These are phyloP conservation scores for Cremastinae sp. DNA, from an alignment of 2,888 invertebrate species.

Conservation along the genomic window DNA sequence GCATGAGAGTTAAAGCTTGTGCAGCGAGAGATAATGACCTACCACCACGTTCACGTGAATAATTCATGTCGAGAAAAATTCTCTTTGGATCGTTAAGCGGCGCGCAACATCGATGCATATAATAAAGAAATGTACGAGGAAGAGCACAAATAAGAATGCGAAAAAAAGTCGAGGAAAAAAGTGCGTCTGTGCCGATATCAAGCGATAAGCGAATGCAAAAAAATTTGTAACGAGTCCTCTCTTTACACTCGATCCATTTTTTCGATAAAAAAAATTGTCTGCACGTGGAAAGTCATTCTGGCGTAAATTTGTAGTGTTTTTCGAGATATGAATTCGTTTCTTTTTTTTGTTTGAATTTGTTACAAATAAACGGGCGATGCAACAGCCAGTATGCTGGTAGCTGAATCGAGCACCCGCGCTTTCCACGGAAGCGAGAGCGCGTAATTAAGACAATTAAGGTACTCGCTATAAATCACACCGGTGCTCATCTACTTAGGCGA, in stretches of 20 bases:
- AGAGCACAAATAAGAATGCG: constrained; percentile 6
- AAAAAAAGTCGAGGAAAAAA: too few species aligned
- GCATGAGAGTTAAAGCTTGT: constrained; percentile 57
- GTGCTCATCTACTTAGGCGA: constrained; percentile 74
- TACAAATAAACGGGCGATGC: not conserved
- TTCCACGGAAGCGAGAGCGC: constrained; percentile 75
- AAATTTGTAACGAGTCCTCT: too few species aligned
- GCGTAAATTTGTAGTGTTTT: too few species aligned
- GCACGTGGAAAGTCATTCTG: not conserved
- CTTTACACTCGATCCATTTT: not conserved
- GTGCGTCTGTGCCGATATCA: constrained; percentile 21
- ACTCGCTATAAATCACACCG: constrained; percentile 76
- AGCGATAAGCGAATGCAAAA: constrained; percentile 4
- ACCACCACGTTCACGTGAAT: constrained; percentile 64
- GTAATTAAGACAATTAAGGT: constrained; percentile 78
- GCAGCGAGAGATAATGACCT: constrained; percentile 64
- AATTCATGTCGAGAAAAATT: constrained; percentile 65
- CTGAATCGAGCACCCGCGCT: constrained; percentile 66
- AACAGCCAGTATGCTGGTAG: constrained; percentile 43
- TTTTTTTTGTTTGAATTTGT: not conserved
- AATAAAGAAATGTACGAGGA: constrained; percentile 38
- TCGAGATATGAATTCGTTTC: not conserved
- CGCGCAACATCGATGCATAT: constrained; percentile 58
- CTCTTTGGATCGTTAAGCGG: constrained; percentile 64
- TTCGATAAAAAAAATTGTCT: not conserved